Evolutionary conservation across 2,113 vertebrate genomes (phyloP), one percentile per base, ranked within the genome.

Genomic region (Poeciliopsis turrubarensis): DNA sequence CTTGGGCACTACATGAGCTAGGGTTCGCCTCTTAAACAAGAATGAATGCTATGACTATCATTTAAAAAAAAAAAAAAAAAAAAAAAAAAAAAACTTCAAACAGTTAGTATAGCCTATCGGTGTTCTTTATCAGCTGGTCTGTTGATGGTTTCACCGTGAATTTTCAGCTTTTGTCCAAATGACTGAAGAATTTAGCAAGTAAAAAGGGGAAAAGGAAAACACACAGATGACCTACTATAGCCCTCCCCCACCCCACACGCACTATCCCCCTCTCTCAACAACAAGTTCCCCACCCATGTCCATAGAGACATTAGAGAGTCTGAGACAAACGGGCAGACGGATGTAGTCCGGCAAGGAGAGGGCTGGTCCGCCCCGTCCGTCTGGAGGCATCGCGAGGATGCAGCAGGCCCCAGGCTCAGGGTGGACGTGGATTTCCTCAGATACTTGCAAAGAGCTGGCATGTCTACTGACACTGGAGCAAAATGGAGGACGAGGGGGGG

Each of bases 1-100:
- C 91, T 89, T 81, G 89, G 95, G 95, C 90, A 91, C 96, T 96
- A 93, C 95, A 95, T 92, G 93, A 96, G 95, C 96, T 95, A 91
- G 96, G 96, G 96, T 90, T 91, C 85, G 95, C 95, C 94, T 97
- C 95, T 96, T 96, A 96, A 97, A 96, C 96, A 95, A 96, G 95
- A 95, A 96, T 95, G 86, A 89, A 92, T 74, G 78, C 89, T 90
- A 91, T 78, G 86, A 92, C 87, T 91, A 92, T 84, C 70, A 88
- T 87, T 83, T 10, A 25, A 25, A 57, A 57, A 54, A 54, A 54
- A 51, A 51, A 91, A 8, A 31, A 31, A n/a, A n/a, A n/a, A n/a
- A n/a, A n/a, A 32, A 32, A 34, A 34, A 34, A 10, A 37, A 91
- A 88, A 80, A 86, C 82, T 26, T 79, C 79, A 75, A 85, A 92